These are phyloP conservation scores for Myrmecophaga tridactyla DNA, from an alignment of 2,113 vertebrate genomes.

Conservation along the genomic window DNA sequence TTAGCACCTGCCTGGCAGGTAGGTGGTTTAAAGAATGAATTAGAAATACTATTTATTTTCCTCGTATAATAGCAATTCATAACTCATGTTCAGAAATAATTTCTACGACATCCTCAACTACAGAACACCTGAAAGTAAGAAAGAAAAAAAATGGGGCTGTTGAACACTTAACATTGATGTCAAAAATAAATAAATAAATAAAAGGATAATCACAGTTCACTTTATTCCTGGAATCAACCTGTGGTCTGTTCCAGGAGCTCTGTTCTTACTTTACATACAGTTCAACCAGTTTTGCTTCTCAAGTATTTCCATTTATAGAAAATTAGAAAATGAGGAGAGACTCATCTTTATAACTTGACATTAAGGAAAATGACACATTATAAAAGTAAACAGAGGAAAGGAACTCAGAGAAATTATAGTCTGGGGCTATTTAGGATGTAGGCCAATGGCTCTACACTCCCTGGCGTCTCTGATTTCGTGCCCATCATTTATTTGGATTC, in stretches of 20 bases:
- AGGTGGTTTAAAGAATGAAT: not conserved
- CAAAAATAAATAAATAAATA: no score
- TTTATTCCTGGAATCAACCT: not conserved
- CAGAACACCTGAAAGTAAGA: not conserved
- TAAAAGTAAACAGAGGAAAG: not conserved
- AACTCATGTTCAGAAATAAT: not conserved
- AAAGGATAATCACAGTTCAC: not conserved
- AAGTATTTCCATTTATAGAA: not conserved
- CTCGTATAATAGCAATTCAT: not conserved
- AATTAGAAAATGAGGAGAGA: not conserved
- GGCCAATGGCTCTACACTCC: not conserved
- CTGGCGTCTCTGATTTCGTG: not conserved
- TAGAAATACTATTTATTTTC: constrained; percentile 23
- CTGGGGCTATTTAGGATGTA: not conserved
- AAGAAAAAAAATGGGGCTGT: not conserved
- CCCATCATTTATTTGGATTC: not conserved
- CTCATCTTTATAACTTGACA: not conserved
- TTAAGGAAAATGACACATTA: not conserved
- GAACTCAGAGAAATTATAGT: not conserved
- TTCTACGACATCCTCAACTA: not conserved
- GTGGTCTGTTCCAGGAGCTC: not conserved
- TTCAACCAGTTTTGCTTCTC: not conserved
- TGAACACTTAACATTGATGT: constrained; percentile 8
- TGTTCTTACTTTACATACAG: not conserved
- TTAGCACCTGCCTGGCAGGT: not conserved